Evolutionary conservation across 2,113 vertebrate species (phyloP).

Genomic region (Phylloscopus trochiloides): DNA sequence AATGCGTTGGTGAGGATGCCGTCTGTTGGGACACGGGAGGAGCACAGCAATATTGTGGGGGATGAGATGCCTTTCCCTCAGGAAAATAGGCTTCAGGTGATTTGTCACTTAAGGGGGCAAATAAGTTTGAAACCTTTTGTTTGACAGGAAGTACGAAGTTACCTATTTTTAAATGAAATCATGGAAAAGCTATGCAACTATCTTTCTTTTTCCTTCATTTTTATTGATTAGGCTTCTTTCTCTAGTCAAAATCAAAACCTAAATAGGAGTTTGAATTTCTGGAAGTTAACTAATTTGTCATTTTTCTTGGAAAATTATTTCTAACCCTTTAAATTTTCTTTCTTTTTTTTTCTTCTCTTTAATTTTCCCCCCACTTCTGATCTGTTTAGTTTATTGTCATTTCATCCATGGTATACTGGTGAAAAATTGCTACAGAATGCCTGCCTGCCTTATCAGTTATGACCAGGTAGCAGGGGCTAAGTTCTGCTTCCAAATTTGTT

Average conservation of each 20-base stretch:
- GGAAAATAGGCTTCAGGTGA: neutral
- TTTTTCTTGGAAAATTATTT: neutral
- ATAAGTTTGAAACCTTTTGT: neutral
- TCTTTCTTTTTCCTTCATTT: neutral
- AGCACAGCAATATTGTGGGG: fast-evolving
- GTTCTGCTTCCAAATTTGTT: neutral
- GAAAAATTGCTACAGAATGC: neutral
- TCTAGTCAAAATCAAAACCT: neutral
- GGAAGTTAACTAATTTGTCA: neutral
- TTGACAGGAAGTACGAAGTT: neutral
- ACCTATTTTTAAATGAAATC: neutral
- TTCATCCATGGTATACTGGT: neutral
- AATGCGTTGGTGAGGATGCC: fast-evolving
- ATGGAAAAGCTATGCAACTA: neutral
- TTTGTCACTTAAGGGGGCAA: neutral
- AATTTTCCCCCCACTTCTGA: fast-evolving
- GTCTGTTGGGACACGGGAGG: fast-evolving
- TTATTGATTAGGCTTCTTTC: neutral
- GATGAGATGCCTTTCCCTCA: neutral
- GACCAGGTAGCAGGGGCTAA: neutral
- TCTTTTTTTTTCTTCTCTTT: too few species aligned
- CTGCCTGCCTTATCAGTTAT: neutral
- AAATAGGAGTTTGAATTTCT: neutral
- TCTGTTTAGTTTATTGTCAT: neutral
- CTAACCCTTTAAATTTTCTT: neutral